phyloP scores from a whole-genome alignment of 2,888 invertebrate species.

The Andrena hattorfiana region DNA sequence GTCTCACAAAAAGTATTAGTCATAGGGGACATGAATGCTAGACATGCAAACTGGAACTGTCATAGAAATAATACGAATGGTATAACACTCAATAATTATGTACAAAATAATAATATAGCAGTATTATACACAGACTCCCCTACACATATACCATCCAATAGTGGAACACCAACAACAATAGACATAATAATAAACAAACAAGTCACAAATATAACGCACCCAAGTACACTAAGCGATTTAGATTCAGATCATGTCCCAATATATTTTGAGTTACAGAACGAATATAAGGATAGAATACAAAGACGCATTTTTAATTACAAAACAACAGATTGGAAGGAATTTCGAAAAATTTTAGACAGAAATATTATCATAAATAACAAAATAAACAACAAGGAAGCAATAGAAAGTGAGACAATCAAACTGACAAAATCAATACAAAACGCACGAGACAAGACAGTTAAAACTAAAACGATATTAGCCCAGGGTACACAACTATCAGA shows the following conservation, averaged over 20 bases:
- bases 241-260: conserved; percentile 70
- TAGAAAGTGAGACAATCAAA: conserved; percentile 52
- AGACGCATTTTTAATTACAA: no score
- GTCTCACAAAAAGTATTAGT: no score
- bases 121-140: no score
- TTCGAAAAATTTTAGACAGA: conserved; percentile 20
- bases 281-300: conserved; percentile 18
- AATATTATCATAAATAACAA: conserved; percentile 35
- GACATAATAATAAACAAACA: conserved; percentile 71
- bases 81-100: no score
- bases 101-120: no score
- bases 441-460: no score
- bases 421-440: conserved; percentile 46
- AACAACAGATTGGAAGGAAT: not conserved
- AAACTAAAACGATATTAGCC: no score
- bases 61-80: no score
- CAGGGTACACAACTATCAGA: no score
- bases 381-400: conserved; percentile 22
- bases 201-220: conserved; percentile 38
- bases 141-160: not conserved
- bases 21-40: no score
- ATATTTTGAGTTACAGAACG: conserved; percentile 14
- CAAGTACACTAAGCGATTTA: conserved; percentile 44
- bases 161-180: conserved; percentile 62
- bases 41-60: no score